Evolutionary conservation across 2,888 invertebrate genomes (phyloP).

Genomic region (Pyralis farinalis): DNA sequence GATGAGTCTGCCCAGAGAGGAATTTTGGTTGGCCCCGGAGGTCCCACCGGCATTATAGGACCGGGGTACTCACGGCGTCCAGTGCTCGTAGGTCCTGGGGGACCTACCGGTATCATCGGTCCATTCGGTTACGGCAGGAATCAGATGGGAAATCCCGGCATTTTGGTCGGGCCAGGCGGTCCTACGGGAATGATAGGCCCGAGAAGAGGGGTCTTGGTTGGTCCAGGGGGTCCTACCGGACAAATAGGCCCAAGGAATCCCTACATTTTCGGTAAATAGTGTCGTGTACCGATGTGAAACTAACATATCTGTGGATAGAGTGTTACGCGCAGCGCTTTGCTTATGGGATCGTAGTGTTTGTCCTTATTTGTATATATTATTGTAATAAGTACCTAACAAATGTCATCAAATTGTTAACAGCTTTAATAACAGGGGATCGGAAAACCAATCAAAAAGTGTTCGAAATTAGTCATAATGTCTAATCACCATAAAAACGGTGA

Average conservation of each 20-base stretch:
- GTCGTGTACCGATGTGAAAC: constrained; percentile 29
- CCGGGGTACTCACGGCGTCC: constrained; percentile 20
- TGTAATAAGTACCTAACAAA: constrained; percentile 21
- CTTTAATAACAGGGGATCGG: too few relatives aligned
- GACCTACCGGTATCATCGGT: constrained; percentile 68
- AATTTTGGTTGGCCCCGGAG: constrained; percentile 62
- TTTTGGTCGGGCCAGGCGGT: constrained; percentile 67
- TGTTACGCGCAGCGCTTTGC: constrained; percentile 1
- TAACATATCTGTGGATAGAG: constrained; percentile 23
- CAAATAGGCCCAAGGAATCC: constrained; percentile 48
- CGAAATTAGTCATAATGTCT: too few relatives aligned
- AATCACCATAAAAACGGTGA: too few relatives aligned
- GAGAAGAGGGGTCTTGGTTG: constrained; percentile 61
- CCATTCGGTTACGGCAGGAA: constrained; percentile 24
- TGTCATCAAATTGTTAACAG: too few relatives aligned
- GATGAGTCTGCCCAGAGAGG: constrained; percentile 18
- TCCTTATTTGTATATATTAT: constrained; percentile 13
- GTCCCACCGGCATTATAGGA: constrained; percentile 16
- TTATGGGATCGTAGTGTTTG: constrained; percentile 1
- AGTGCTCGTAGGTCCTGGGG: constrained; percentile 62
- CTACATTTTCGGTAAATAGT: constrained; percentile 58
- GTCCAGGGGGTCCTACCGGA: constrained; percentile 71
- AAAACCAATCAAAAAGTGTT: too few relatives aligned
- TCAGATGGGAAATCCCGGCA: constrained; percentile 21
- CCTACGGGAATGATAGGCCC: constrained; percentile 53